These are phyloP conservation scores for Haliaeetus leucogaster DNA, from an alignment of 2,113 vertebrate genomes.

Conservation along the genomic window DNA sequence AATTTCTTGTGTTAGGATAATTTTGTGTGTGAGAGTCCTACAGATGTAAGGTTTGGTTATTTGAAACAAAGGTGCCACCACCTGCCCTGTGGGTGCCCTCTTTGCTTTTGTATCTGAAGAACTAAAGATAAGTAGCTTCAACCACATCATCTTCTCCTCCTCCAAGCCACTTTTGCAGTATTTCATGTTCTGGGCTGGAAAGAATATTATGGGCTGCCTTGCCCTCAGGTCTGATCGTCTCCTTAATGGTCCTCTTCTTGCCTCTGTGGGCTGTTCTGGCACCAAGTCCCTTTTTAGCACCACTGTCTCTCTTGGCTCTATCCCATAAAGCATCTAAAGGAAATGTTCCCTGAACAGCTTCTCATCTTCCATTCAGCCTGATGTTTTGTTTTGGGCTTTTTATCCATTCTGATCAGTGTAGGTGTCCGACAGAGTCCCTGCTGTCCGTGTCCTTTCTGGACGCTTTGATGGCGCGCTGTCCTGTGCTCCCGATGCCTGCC, in stretches of 20 bases:
- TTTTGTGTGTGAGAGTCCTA: not conserved
- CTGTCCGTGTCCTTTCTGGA: not conserved
- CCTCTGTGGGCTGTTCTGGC: not conserved
- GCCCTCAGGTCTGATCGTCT: not conserved
- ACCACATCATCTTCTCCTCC: not conserved
- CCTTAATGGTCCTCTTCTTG: not conserved
- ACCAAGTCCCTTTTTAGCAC: not conserved
- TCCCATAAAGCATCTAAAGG: not conserved
- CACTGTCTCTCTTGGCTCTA: not conserved
- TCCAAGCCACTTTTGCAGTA: not conserved
- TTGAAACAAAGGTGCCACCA: not conserved
- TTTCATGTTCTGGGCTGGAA: not conserved
- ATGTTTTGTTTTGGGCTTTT: no score
- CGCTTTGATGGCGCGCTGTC: fast-evolving
- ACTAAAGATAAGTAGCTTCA: not conserved
- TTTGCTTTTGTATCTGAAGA: not conserved
- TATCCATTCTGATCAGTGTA: not conserved
- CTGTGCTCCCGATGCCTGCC: fast-evolving
- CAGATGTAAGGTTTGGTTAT: not conserved
- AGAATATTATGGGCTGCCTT: not conserved
- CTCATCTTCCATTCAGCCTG: not conserved
- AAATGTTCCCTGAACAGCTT: not conserved
- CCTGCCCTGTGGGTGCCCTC: not conserved
- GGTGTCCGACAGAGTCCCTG: not conserved
- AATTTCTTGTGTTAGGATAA: not conserved